Evolutionary conservation across 2,888 invertebrate species (phyloP).

Genomic region (Parnassius glacialis): DNA sequence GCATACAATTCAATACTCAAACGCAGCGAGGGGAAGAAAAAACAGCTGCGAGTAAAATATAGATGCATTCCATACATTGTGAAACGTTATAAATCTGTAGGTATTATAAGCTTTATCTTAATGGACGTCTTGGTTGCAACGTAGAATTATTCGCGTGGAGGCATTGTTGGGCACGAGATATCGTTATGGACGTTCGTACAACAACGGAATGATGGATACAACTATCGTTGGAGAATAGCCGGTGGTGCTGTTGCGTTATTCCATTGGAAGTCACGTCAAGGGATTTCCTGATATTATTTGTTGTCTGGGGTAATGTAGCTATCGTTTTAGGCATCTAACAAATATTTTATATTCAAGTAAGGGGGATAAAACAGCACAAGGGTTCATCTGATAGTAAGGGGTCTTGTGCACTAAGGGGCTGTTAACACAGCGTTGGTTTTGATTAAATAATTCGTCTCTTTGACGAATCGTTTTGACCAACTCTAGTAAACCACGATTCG

Average conservation of each 20-base stretch:
- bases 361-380: too few relatives aligned
- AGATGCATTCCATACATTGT: slow-evolving; percentile 13
- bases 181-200: slow-evolving; percentile 30
- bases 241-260: slow-evolving; percentile 33
- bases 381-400: too few relatives aligned
- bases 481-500: too few relatives aligned
- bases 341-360: too few relatives aligned
- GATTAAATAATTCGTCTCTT: too few relatives aligned
- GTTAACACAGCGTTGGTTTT: too few relatives aligned
- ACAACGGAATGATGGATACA: slow-evolving; percentile 41
- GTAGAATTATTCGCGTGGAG: slow-evolving; percentile 24
- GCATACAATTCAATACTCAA: too few relatives aligned
- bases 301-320: too few relatives aligned
- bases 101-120: slow-evolving; percentile 32
- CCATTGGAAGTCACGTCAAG: slow-evolving; percentile 31
- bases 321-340: too few relatives aligned
- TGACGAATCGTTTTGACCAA: too few relatives aligned
- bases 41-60: not conserved
- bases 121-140: slow-evolving; percentile 26
- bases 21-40: not conserved
- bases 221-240: slow-evolving; percentile 45
- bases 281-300: not conserved
- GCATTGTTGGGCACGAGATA: slow-evolving; percentile 30
- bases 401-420: too few relatives aligned
- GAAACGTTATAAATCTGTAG: slow-evolving; percentile 15